These are phyloP conservation scores for Tokudaia muenninki DNA, from an alignment of 2,797 vertebrate genomes.

Conservation along the genomic window DNA sequence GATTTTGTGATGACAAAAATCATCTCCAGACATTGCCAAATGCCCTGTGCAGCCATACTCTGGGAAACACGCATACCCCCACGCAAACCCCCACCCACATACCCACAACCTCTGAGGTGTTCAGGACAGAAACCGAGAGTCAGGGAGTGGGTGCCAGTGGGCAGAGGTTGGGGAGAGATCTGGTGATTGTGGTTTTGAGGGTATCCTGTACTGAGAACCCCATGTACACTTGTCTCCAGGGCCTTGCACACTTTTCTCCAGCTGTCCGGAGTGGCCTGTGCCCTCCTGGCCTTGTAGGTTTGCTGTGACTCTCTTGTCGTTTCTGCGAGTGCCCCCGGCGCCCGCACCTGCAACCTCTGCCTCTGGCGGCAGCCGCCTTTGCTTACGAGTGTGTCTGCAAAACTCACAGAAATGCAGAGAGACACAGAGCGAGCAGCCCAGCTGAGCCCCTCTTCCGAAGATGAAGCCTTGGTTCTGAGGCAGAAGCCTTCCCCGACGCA, in stretches of 20 bases:
- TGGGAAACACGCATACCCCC: background rate
- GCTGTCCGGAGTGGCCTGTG: accelerated
- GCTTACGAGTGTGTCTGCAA: accelerated
- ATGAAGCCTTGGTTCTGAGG: background rate
- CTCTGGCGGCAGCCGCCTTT: background rate
- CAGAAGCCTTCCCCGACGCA: background rate
- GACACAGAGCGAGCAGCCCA: accelerated
- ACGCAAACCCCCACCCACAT: background rate
- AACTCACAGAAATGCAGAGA: background rate
- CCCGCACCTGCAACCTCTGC: background rate
- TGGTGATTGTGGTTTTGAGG: accelerated
- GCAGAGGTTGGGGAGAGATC: background rate
- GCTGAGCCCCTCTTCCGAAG: accelerated
- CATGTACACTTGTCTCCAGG: constrained; percentile 22
- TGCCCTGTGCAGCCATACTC: background rate
- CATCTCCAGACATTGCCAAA: background rate
- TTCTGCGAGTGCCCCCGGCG: accelerated
- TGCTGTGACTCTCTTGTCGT: background rate
- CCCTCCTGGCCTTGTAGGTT: background rate
- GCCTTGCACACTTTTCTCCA: background rate
- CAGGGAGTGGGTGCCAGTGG: background rate
- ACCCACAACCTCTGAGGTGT: background rate
- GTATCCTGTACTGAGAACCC: background rate
- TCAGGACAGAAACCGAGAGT: background rate
- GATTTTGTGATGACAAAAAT: background rate